phyloP scores from a whole-genome alignment of 2,888 invertebrate genomes.

The Drosophila falleni region DNA sequence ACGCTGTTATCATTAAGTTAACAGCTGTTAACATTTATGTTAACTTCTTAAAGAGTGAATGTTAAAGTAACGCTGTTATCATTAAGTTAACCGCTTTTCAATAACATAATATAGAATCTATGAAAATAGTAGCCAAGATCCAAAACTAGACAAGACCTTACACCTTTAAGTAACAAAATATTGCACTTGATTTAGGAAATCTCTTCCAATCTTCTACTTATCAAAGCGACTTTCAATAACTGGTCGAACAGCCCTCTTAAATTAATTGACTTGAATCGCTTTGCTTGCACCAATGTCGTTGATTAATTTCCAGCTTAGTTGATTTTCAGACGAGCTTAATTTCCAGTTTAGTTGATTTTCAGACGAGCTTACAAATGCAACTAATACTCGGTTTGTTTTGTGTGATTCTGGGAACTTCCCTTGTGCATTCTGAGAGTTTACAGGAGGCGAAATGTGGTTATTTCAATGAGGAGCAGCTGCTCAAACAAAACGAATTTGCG shows the following conservation, averaged over 20 bases:
- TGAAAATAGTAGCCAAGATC: background rate
- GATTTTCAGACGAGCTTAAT: slow-evolving; percentile 32
- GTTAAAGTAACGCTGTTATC: too few relatives aligned
- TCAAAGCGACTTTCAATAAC: background rate
- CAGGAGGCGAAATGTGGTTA: slow-evolving; percentile 43
- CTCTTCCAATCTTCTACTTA: too few relatives aligned
- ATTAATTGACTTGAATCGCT: background rate
- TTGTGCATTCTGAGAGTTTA: slow-evolving; percentile 16
- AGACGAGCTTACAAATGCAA: slow-evolving; percentile 54
- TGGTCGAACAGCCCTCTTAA: slow-evolving; percentile 27
- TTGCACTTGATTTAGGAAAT: too few relatives aligned
- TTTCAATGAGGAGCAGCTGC: slow-evolving; percentile 39
- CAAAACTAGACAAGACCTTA: too few relatives aligned
- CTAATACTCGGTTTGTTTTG: slow-evolving; percentile 24
- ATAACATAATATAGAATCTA: background rate
- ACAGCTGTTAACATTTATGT: background rate
- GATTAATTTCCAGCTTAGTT: slow-evolving; percentile 38
- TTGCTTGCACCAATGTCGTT: slow-evolving; percentile 3
- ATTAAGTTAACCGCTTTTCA: too few relatives aligned
- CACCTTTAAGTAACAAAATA: too few relatives aligned
- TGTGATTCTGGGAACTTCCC: slow-evolving; percentile 24
- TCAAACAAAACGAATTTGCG: slow-evolving; percentile 33
- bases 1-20: too few relatives aligned
- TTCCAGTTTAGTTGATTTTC: slow-evolving; percentile 24
- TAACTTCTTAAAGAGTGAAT: too few relatives aligned